Evolutionary conservation across 2,888 invertebrate species (phyloP).

Genomic region (Eudasyphora cyanicolor): DNA sequence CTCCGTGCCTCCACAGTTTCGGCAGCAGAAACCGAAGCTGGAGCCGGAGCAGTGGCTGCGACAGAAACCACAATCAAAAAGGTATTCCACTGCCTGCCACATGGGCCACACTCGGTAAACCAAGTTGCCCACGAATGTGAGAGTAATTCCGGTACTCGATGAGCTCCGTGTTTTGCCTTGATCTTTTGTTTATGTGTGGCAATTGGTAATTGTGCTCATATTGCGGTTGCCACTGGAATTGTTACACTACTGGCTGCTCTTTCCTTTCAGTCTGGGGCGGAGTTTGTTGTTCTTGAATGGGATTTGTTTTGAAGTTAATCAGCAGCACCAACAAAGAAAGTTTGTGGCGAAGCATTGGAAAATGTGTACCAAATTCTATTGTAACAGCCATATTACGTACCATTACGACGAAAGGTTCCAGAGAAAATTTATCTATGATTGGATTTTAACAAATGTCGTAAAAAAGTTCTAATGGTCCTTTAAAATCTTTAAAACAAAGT

Average conservation of each 20-base stretch:
- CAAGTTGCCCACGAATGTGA: background rate
- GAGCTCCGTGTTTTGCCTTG: background rate
- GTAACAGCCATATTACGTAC: too few relatives aligned
- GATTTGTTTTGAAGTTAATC: conserved; percentile 1
- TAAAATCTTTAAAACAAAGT: too few relatives aligned
- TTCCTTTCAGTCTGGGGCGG: background rate
- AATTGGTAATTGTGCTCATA: conserved; percentile 60
- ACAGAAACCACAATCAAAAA: conserved; percentile 45
- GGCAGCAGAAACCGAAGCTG: conserved; percentile 35
- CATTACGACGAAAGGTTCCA: too few relatives aligned
- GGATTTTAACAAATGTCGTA: too few relatives aligned
- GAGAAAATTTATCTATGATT: too few relatives aligned
- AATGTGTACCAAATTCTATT: conserved; percentile 2
- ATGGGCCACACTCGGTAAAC: background rate
- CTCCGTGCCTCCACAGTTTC: conserved; percentile 23
- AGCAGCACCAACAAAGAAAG: conserved; percentile 4
- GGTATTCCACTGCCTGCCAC: conserved; percentile 42
- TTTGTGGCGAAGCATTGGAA: background rate
- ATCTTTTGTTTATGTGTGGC: conserved; percentile 27
- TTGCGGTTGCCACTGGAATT: conserved; percentile 45
- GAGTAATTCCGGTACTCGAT: conserved; percentile 1
- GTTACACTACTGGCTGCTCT: background rate
- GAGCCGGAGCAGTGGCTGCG: conserved; percentile 63
- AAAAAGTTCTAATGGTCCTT: too few relatives aligned
- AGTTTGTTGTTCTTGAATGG: background rate